Evolutionary conservation across 2,113 vertebrate genomes (phyloP).

Genomic region (Prolemur simus): DNA sequence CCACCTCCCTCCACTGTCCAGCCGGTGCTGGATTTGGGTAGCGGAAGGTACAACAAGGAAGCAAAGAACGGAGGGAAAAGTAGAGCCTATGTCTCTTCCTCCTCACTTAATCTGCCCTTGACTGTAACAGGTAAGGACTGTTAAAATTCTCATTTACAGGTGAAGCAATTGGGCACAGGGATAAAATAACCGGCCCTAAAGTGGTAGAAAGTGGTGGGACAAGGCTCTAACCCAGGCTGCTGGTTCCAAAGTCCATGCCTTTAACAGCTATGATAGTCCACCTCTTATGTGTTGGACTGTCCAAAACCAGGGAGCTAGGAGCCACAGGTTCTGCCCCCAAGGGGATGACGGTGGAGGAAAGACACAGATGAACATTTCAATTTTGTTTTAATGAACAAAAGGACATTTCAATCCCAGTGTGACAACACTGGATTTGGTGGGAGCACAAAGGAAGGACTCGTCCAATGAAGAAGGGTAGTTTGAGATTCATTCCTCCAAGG

Average conservation of each 20-base stretch:
- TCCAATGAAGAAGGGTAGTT: fast-evolving
- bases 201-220: not conserved
- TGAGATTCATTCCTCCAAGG: not conserved
- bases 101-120: not conserved
- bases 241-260: not conserved
- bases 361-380: not conserved
- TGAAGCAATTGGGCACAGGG: not conserved
- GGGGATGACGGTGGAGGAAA: not conserved
- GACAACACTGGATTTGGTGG: not conserved
- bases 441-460: not conserved
- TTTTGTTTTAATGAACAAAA: too few relatives aligned
- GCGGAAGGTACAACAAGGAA: not conserved
- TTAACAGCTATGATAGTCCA: not conserved
- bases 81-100: not conserved
- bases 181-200: not conserved
- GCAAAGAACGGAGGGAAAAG: not conserved
- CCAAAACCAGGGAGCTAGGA: not conserved
- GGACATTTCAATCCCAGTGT: not conserved
- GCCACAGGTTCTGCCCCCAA: not conserved
- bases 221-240: not conserved
- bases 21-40: not conserved
- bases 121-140: not conserved
- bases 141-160: not conserved
- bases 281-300: not conserved
- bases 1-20: not conserved